phyloP scores from a whole-genome alignment of 2,888 invertebrate species.

The Hecatera dysodea region DNA sequence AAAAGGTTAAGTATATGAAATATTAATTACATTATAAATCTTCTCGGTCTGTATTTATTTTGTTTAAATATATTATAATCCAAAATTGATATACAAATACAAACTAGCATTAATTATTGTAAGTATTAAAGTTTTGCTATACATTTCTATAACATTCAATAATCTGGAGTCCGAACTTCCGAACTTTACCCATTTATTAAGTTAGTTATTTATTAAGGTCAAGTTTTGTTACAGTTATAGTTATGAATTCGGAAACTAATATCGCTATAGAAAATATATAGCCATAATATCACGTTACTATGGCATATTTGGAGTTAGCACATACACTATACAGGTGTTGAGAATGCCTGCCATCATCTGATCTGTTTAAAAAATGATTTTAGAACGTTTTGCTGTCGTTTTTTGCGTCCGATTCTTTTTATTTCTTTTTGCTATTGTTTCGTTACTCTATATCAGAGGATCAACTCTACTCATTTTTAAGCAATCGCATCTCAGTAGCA shows the following conservation, averaged over 20 bases:
- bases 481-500: too few relatives aligned
- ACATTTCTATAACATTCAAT: conserved; percentile 60
- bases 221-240: conserved; percentile 40
- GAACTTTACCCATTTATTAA: conserved; percentile 54
- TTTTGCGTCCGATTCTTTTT: too few relatives aligned
- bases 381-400: too few relatives aligned
- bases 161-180: conserved; percentile 41
- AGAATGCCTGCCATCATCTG: not conserved
- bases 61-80: not conserved
- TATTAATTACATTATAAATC: conserved; percentile 4
- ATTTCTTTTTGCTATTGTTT: too few relatives aligned
- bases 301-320: not conserved
- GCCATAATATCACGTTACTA: not conserved
- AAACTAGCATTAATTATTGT: conserved; percentile 38
- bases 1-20: not conserved
- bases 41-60: not conserved
- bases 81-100: conserved; percentile 20
- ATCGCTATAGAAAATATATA: conserved; percentile 1
- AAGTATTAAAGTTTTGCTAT: conserved; percentile 39
- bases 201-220: conserved; percentile 57
- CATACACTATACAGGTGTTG: too few relatives aligned
- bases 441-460: too few relatives aligned
- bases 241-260: conserved; percentile 43
- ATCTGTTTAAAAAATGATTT: not conserved
- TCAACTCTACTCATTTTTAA: too few relatives aligned